A percentile compares a stretch with the other conserved stretches of the same genome.
phyloP scores from a whole-genome alignment of 1,140 invertebrate genomes.

The Epicauta chinensis region DNA sequence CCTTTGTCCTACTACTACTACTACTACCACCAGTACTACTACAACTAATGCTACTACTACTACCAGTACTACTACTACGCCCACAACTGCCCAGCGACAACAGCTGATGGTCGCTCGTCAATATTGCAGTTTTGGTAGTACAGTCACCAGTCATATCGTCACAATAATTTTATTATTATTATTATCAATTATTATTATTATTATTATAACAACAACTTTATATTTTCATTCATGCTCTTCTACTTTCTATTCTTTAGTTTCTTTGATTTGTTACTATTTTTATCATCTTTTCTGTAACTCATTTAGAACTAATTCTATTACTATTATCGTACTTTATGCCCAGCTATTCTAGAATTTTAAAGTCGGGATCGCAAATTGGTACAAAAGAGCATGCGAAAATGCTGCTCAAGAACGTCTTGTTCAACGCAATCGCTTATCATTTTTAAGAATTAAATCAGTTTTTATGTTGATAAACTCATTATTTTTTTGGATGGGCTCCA shows the following conservation, averaged over 20 bases:
- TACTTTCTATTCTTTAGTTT: neutral
- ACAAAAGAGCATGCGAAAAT: no score
- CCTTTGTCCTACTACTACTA: constrained; percentile 16
- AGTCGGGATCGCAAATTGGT: no score
- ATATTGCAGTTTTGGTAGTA: constrained; percentile 92
- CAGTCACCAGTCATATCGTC: constrained; percentile 48
- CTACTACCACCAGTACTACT: constrained; percentile 28
- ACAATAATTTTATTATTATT: neutral
- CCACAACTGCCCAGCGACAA: constrained; percentile 41
- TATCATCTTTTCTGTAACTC: no score
- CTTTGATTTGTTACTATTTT: no score
- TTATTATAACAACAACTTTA: neutral
- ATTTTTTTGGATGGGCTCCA: no score
- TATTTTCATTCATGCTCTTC: neutral
- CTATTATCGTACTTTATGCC: no score
- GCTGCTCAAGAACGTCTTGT: no score
- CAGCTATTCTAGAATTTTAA: no score
- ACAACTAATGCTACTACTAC: constrained; percentile 43
- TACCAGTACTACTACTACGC: constrained; percentile 7
- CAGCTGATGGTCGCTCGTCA: constrained; percentile 72
- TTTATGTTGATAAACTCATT: no score
- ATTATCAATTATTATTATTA: neutral
- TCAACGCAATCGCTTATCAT: no score
- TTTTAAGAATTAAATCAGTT: no score
- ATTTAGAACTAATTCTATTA: no score